Percentiles rank a stretch among this genome's conserved stretches.
Evolutionary conservation across 1,140 invertebrate species (phyloP).

Genomic region (Zelostemma sp.): DNA sequence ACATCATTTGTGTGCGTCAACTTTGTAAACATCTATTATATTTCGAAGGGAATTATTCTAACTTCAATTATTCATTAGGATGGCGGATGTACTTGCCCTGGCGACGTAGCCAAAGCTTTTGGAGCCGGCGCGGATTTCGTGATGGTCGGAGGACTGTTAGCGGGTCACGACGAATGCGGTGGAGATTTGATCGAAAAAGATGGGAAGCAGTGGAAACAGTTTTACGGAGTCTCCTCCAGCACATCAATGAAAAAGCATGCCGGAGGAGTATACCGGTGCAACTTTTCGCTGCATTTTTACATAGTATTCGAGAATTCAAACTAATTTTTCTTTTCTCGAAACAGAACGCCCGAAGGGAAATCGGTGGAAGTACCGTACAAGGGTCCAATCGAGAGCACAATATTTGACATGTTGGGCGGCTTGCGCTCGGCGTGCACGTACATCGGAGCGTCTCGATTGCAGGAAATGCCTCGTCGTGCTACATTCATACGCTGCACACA

Average conservation of each 20-base stretch:
- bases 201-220: conserved; percentile 94
- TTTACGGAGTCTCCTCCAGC: conserved; percentile 95
- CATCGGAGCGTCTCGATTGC: conserved; percentile 87
- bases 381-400: too few relatives aligned
- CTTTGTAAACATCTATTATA: too few relatives aligned
- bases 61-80: too few relatives aligned
- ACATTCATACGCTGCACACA: conserved; percentile 95
- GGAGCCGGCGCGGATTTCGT: conserved; percentile 97
- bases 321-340: too few relatives aligned
- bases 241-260: conserved; percentile 95
- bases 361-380: conserved; percentile 92
- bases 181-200: too few relatives aligned
- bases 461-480: conserved; percentile 87
- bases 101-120: conserved; percentile 96
- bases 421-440: conserved; percentile 94
- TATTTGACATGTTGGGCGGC: conserved; percentile 90
- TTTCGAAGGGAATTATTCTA: too few relatives aligned
- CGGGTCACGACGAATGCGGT: too few relatives aligned
- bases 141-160: conserved; percentile 96
- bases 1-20: too few relatives aligned
- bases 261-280: conserved; percentile 84
- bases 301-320: too few relatives aligned
- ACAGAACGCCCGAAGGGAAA: conserved; percentile 94
- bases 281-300: too few relatives aligned
- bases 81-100: too few relatives aligned